These are phyloP conservation scores for Mormyrus hasselquistii DNA, from an alignment of 2,797 vertebrate genomes.

Conservation along the genomic window DNA sequence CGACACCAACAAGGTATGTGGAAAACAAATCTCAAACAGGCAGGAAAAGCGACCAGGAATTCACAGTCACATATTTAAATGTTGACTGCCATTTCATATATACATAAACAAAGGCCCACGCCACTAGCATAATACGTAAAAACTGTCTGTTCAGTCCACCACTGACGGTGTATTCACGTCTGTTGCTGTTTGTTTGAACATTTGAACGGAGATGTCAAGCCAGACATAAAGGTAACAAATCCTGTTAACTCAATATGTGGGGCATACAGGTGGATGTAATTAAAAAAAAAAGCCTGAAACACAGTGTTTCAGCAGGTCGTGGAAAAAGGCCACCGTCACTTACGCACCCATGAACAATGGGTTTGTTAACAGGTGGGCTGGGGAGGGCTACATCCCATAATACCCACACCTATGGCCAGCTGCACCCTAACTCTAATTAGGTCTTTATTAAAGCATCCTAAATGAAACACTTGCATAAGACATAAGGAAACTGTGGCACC, in stretches of 20 bases:
- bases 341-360: background rate
- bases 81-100: background rate
- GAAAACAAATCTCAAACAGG: background rate
- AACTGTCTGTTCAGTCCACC: background rate
- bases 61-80: background rate
- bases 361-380: background rate
- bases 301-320: background rate
- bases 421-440: slow-evolving; percentile 40
- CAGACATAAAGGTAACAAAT: background rate
- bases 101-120: background rate
- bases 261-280: background rate
- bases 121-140: background rate
- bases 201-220: background rate
- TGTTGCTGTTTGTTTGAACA: background rate
- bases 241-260: background rate
- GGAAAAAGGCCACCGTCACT: background rate
- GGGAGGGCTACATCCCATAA: slow-evolving; percentile 17
- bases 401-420: slow-evolving; percentile 31
- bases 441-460: slow-evolving; percentile 43
- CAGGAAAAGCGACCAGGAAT: background rate
- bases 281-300: background rate
- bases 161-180: background rate
- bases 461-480: slow-evolving; percentile 41
- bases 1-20: background rate
- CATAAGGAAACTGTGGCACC: slow-evolving; percentile 34